A percentile compares a stretch with the other conserved stretches of the same genome.
These are phyloP conservation scores for Labeo rohita DNA, from an alignment of 2,113 vertebrate genomes.

Conservation along the genomic window DNA sequence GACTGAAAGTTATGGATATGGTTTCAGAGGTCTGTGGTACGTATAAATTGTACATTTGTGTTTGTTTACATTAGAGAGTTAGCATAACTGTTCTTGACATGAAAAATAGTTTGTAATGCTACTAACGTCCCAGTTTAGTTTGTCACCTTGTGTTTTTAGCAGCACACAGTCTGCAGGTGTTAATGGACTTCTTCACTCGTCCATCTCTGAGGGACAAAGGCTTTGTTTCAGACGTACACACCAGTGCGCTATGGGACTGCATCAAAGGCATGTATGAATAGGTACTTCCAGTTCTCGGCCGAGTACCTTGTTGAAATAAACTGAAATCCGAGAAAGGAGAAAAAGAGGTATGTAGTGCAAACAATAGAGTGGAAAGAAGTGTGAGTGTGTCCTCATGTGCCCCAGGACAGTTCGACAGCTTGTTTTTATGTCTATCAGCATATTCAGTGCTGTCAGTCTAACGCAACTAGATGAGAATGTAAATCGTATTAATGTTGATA, in stretches of 20 bases:
- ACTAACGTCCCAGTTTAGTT: not conserved
- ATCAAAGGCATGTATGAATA: not conserved
- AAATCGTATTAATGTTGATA: not conserved
- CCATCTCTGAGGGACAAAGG: not conserved
- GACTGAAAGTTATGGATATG: not conserved
- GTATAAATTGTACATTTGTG: not conserved
- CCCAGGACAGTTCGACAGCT: not conserved
- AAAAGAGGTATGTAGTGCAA: constrained; percentile 11
- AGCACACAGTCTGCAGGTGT: not conserved
- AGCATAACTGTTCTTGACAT: not conserved
- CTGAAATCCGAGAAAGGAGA: constrained; percentile 9
- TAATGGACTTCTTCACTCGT: not conserved
- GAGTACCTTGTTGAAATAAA: not conserved
- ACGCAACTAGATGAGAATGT: not conserved
- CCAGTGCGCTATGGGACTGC: not conserved
- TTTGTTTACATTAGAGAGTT: not conserved
- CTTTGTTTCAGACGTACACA: not conserved
- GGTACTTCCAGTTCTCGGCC: not conserved
- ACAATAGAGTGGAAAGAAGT: not conserved
- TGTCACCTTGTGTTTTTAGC: not conserved
- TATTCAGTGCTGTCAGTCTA: not conserved
- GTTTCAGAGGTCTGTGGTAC: not conserved
- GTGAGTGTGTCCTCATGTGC: constrained; percentile 1
- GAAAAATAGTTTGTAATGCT: not conserved
- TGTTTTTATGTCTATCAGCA: not conserved